Evolutionary conservation across 2,888 invertebrate genomes (phyloP).

Genomic region (Drosophila paucipuncta): DNA sequence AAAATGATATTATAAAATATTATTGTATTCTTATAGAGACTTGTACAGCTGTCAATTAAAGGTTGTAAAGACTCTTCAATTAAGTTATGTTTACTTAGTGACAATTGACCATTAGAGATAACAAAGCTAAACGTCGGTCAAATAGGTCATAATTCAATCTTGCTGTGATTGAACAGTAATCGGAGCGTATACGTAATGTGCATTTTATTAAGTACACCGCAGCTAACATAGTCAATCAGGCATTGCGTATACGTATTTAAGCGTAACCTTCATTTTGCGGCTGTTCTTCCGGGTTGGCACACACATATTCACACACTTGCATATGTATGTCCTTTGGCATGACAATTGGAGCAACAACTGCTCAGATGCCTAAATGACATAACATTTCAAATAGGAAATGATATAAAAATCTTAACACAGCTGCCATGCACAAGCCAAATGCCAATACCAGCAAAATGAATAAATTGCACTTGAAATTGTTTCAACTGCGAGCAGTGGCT

Average conservation of each 20-base stretch:
- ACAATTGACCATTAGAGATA: not conserved
- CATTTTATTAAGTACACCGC: not conserved
- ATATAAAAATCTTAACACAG: slow-evolving; percentile 29
- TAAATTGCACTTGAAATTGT: slow-evolving; percentile 57
- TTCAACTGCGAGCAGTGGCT: slow-evolving; percentile 24
- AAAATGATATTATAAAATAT: not conserved
- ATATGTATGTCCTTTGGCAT: slow-evolving; percentile 40
- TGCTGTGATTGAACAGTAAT: not conserved
- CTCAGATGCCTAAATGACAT: slow-evolving; percentile 61
- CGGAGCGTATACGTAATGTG: not conserved
- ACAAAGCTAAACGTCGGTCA: not conserved
- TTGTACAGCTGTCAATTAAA: not conserved
- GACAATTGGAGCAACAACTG: slow-evolving; percentile 37
- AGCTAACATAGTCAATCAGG: slow-evolving; percentile 2
- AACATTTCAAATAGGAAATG: slow-evolving; percentile 66
- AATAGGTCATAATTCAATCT: not conserved
- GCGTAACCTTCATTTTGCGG: slow-evolving; percentile 35
- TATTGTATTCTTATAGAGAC: not conserved
- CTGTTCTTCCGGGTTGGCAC: slow-evolving; percentile 64
- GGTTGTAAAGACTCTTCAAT: not conserved
- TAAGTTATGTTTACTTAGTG: not conserved
- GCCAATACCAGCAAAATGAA: slow-evolving; percentile 47
- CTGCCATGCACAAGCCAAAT: slow-evolving; percentile 31
- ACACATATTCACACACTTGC: not conserved
- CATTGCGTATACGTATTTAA: slow-evolving; percentile 57